Conservation (phyloP, 1,140 invertebrate genomes). For the Trichonephila inaurata region DNA sequence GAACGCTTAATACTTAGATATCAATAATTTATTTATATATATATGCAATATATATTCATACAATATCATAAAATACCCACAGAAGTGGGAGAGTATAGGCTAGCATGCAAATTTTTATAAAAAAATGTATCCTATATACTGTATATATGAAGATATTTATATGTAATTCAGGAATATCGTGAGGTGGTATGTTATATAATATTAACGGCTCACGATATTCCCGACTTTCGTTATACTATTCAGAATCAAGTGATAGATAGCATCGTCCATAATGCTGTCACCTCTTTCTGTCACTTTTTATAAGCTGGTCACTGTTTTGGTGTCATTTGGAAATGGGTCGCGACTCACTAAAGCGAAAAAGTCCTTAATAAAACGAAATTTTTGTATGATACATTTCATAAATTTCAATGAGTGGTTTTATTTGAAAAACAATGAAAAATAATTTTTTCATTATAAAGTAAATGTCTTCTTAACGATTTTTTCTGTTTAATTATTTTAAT, state of each 20-base stretch:
- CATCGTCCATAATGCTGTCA: background rate
- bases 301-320: background rate
- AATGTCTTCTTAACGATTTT: background rate
- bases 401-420: background rate
- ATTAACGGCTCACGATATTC: background rate
- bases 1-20: no score
- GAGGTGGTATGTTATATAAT: no score
- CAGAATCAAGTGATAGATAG: background rate
- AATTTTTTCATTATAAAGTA: background rate
- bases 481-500: no score
- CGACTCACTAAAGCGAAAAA: background rate
- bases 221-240: background rate
- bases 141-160: no score
- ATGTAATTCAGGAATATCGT: no score
- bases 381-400: background rate
- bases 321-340: background rate
- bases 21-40: no score
- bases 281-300: conserved; percentile 1
- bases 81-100: no score
- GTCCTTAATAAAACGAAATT: background rate
- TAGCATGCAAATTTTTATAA: no score
- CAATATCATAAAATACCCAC: no score
- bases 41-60: no score
- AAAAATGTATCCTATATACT: no score
- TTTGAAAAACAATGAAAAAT: background rate